Base-by-base conservation (phyloP, 2,888 invertebrate species). In the Caenorhabditis sinica region DNA sequence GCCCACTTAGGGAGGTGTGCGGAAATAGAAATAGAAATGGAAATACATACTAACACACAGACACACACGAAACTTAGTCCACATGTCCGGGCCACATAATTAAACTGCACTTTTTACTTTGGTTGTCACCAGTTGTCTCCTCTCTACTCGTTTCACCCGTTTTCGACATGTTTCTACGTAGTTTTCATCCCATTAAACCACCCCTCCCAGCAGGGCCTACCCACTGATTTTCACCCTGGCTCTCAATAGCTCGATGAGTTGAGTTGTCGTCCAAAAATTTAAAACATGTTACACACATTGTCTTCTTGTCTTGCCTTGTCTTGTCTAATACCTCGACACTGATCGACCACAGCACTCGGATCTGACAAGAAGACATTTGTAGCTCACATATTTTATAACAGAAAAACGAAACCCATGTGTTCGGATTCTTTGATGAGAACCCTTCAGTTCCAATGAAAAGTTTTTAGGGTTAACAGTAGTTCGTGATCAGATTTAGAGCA, bases 61-160 rank as follows among this genome's bases (percentile, higher is more conserved):
- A 71, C 43, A 45, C 56, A 17, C 23, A 15, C 60, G 28, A 72
- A 43, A 33, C 63, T 49, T 45, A 56, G 49, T 49, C 76, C 76
- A 76, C 33, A 66, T 40, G 58, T 71, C 65, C 17, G 40, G 33
- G 30, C 45, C 63, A 56, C 17, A 80, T 80, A 80, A 80, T 80
- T 80, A 80, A 80, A 80, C 72, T 72, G 72, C 80, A 80, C 80
- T 82, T 75, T 82, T 82, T 63, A 65, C 69, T 65, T 61, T 71
- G 82, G 75, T 72, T 72, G 82, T 80, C 80, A 80, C 65, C 65
- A 56, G 20, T 56, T 65, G 33, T 33, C 40, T 66, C 60, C n/a
- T 68, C 28, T 45, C 20, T 20, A 13, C 49, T 63, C 58, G 25
- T 40, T 53, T 69, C 40, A 15, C 56, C 28, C 65, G 15, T 69